Conservation (phyloP, 2,113 vertebrate genomes). For the Astur gentilis region DNA sequence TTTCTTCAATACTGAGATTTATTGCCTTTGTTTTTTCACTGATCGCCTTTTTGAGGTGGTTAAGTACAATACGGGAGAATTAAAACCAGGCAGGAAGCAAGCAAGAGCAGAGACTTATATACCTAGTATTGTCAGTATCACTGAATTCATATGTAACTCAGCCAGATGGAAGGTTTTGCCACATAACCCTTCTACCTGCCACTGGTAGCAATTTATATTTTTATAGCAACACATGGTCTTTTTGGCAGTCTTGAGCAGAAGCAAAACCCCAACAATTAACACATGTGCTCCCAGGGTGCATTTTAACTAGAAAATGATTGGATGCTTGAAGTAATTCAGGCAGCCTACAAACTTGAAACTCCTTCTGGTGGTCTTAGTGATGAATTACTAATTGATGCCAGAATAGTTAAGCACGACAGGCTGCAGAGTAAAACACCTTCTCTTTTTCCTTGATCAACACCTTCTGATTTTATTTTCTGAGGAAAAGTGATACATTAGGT, state of each 20-base stretch:
- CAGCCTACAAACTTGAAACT: not conserved
- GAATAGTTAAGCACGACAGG: not conserved
- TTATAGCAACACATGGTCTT: not conserved
- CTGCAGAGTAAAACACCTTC: not conserved
- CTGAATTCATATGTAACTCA: not conserved
- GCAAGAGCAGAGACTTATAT: not conserved
- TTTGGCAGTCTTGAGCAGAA: conserved; percentile 18
- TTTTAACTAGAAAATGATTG: conserved; percentile 26
- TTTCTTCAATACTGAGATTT: not conserved
- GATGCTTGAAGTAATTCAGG: not conserved
- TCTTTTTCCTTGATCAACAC: not conserved
- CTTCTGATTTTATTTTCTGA: not conserved
- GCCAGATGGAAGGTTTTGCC: not conserved
- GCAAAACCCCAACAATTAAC: conserved; percentile 24
- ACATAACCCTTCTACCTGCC: conserved; percentile 1
- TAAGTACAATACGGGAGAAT: not conserved
- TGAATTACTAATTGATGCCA: not conserved
- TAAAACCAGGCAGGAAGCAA: not conserved
- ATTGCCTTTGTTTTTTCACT: not conserved
- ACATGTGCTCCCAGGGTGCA: not conserved
- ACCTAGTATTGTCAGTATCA: not conserved
- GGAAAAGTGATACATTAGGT: not conserved
- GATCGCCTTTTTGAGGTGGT: not conserved
- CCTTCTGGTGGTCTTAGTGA: not conserved
- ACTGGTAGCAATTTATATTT: not conserved